Percentiles rank a stretch among this genome's conserved stretches.
phyloP scores from a whole-genome alignment of 2,888 invertebrate genomes.

The Ectropis crepuscularia region DNA sequence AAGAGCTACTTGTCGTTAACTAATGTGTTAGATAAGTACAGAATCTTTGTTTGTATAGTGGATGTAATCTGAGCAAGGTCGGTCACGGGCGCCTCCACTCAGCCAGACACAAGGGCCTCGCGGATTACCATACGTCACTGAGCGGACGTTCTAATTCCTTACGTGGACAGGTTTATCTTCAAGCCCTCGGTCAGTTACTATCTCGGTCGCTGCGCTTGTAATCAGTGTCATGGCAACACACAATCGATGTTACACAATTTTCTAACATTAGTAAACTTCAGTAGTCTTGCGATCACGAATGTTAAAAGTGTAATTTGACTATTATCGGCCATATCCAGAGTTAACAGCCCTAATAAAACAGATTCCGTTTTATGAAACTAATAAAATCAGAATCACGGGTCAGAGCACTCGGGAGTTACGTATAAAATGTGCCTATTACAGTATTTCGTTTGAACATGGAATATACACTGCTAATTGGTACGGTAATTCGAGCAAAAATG shows the following conservation, averaged over 20 bases:
- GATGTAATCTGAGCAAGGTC: constrained; percentile 23
- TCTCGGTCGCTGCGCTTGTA: constrained; percentile 13
- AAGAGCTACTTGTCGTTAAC: constrained; percentile 7
- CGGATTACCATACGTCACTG: constrained; percentile 48
- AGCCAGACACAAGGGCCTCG: constrained; percentile 34
- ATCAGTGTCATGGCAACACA: constrained; percentile 14
- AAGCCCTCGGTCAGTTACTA: constrained; percentile 17
- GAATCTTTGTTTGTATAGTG: background rate
- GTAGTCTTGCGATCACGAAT: background rate
- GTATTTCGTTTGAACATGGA: constrained; percentile 15
- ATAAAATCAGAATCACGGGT: constrained; percentile 29
- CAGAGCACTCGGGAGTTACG: constrained; percentile 18
- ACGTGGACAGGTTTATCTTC: constrained; percentile 37
- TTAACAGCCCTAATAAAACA: constrained; percentile 21
- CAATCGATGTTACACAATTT: background rate
- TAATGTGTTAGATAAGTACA: background rate
- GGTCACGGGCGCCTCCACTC: constrained; percentile 21
- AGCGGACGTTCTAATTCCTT: constrained; percentile 43
- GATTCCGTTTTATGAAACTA: constrained; percentile 22
- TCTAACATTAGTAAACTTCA: constrained; percentile 1
- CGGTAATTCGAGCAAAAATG: constrained; percentile 14
- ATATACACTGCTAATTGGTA: constrained; percentile 26
- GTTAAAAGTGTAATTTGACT: constrained; percentile 14
- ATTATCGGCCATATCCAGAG: constrained; percentile 16
- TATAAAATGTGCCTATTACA: constrained; percentile 18